Conservation (phyloP, 2,113 vertebrate genomes). For the Carlito syrichta region DNA sequence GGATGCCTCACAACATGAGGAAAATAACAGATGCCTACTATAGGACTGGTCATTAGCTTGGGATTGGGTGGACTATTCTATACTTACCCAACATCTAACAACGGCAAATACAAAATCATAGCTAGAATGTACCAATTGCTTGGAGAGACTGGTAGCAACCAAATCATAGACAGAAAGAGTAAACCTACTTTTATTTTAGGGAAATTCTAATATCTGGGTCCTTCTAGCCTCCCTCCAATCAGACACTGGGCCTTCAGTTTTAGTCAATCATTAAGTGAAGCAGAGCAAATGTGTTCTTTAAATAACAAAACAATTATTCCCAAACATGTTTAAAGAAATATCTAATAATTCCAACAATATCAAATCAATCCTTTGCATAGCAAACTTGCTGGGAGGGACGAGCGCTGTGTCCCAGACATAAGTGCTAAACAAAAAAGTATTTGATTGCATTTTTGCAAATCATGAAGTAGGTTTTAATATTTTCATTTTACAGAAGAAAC, state of each 20-base stretch:
- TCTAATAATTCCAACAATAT: not conserved
- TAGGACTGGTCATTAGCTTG: not conserved
- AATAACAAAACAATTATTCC: too few species aligned
- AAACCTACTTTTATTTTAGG: not conserved
- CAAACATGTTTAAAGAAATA: not conserved
- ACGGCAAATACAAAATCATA: conserved; percentile 6
- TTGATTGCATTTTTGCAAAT: not conserved
- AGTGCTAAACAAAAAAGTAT: not conserved
- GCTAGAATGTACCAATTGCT: not conserved
- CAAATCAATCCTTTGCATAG: not conserved
- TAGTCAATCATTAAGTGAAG: not conserved
- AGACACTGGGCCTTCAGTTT: not conserved
- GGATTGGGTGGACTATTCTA: not conserved
- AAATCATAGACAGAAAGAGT: not conserved
- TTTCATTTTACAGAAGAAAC: not conserved
- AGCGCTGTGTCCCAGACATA: not conserved
- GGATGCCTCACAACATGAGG: not conserved
- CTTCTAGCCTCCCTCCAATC: not conserved
- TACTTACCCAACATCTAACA: not conserved
- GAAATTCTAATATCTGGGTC: not conserved
- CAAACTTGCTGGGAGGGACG: not conserved
- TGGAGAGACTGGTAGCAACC: not conserved
- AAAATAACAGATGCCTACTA: not conserved
- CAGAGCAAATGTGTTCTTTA: too few species aligned
- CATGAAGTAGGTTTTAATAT: not conserved